Evolutionary conservation across 1,140 invertebrate species (phyloP).

Genomic region (Rhyzopertha dominica): DNA sequence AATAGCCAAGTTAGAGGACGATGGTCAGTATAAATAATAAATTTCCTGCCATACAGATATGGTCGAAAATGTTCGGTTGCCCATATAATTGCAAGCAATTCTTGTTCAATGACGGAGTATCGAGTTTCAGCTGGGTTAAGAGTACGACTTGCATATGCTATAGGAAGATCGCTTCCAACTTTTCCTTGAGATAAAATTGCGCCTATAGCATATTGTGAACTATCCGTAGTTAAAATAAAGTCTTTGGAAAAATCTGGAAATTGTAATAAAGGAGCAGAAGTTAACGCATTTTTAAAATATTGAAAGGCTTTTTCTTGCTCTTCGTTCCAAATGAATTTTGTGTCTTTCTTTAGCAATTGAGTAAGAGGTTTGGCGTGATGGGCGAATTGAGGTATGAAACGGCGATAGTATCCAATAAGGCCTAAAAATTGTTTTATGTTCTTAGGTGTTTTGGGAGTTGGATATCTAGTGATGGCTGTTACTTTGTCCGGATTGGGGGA

Average conservation of each 20-base stretch:
- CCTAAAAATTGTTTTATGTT: slow-evolving; percentile 13
- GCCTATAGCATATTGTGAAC: slow-evolving; percentile 18
- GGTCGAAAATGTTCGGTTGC: slow-evolving; percentile 46
- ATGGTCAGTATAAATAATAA: slow-evolving; percentile 52
- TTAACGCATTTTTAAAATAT: slow-evolving; percentile 7
- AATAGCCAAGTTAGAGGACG: slow-evolving; percentile 48
- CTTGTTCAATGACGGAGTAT: slow-evolving; percentile 45
- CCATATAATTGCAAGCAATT: slow-evolving; percentile 45
- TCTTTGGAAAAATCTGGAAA: slow-evolving; percentile 28
- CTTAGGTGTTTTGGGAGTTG: slow-evolving; percentile 18
- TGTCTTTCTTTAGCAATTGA: slow-evolving; percentile 17
- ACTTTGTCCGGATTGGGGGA: slow-evolving; percentile 21
- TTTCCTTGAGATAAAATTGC: slow-evolving; percentile 22
- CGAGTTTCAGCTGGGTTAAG: slow-evolving; percentile 45
- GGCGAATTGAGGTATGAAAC: slow-evolving; percentile 28
- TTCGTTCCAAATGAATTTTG: neutral
- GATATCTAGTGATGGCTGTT: slow-evolving; percentile 19
- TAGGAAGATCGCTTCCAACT: slow-evolving; percentile 28
- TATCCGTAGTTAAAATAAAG: slow-evolving; percentile 29
- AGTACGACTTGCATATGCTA: slow-evolving; percentile 43
- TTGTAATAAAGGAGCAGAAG: slow-evolving; percentile 21
- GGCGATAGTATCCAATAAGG: slow-evolving; percentile 23
- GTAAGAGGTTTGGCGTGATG: slow-evolving; percentile 19
- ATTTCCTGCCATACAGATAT: slow-evolving; percentile 49
- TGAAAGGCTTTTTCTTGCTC: slow-evolving; percentile 16